A percentile compares a stretch with the other conserved stretches of the same genome.
phyloP scores from a whole-genome alignment of 2,888 invertebrate genomes.

The Pterobdella sp. region DNA sequence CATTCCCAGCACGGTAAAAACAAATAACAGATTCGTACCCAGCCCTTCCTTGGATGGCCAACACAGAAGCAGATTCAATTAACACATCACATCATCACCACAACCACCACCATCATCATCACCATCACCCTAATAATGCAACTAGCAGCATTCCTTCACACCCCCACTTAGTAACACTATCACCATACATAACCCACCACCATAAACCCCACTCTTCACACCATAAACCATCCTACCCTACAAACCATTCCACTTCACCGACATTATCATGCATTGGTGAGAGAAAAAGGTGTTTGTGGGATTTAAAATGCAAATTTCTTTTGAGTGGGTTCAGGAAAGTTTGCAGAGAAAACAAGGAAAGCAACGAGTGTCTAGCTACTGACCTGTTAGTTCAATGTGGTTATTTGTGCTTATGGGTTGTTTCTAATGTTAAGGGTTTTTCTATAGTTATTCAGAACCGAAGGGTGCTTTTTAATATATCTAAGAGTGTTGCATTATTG shows the following conservation, averaged over 20 bases:
- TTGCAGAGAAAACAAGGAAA: slow-evolving; percentile 31
- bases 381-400: slow-evolving; percentile 31
- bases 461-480: no score
- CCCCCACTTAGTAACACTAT: neutral
- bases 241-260: slow-evolving; percentile 2
- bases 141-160: neutral
- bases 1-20: no score
- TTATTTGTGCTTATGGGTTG: no score
- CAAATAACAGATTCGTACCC: slow-evolving; percentile 17
- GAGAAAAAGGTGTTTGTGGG: slow-evolving; percentile 29
- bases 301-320: slow-evolving; percentile 17
- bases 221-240: slow-evolving; percentile 14
- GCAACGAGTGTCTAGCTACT: slow-evolving; percentile 28
- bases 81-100: neutral
- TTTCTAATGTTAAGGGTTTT: no score
- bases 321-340: slow-evolving; percentile 20
- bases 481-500: no score
- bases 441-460: no score
- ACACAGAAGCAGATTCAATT: neutral
- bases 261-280: slow-evolving; percentile 31
- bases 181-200: neutral
- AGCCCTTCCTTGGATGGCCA: neutral
- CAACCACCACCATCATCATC: neutral
- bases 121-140: neutral
- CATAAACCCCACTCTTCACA: slow-evolving; percentile 5